phyloP scores from a whole-genome alignment of 2,797 vertebrate species.

The Rhyacichthys aspro region DNA sequence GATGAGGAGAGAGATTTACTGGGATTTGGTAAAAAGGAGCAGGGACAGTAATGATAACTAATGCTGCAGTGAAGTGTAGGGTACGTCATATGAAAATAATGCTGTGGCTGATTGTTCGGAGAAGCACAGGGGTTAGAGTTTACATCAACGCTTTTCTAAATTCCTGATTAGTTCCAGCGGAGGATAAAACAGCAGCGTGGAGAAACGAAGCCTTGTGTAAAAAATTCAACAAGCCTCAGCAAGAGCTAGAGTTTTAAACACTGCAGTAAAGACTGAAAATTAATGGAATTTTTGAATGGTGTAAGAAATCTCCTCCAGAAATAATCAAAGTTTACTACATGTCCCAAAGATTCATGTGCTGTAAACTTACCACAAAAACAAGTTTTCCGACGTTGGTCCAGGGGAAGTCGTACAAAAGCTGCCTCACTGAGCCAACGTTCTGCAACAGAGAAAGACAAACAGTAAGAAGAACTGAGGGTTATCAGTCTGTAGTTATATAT shows the following conservation, averaged over 20 bases:
- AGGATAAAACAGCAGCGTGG: conserved; percentile 55
- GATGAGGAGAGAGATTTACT: conserved; percentile 32
- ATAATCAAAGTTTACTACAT: background rate
- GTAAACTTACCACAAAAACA: conserved; percentile 94
- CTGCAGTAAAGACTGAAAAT: background rate
- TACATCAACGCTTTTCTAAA: conserved; percentile 47
- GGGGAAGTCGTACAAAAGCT: conserved; percentile 95
- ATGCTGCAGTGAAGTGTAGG: conserved; percentile 20
- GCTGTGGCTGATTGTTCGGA: conserved; percentile 23
- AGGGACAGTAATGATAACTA: conserved; percentile 7
- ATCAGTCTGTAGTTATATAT: no score
- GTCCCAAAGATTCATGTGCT: background rate
- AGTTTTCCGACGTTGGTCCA: conserved; percentile 99
- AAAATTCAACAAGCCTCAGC: conserved; percentile 49
- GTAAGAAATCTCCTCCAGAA: background rate
- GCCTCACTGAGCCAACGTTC: conserved; percentile 91
- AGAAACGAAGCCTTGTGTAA: conserved; percentile 44
- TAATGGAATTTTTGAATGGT: background rate
- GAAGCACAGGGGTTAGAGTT: conserved; percentile 4
- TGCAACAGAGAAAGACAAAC: conserved; percentile 60
- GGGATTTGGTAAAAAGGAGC: conserved; percentile 30
- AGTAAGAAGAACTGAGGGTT: background rate
- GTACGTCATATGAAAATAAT: conserved; percentile 18
- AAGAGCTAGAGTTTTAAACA: conserved; percentile 38
- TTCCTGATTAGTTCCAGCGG: conserved; percentile 72